phyloP scores from a whole-genome alignment of 2,888 invertebrate species.

The Pediacus dermestoides region DNA sequence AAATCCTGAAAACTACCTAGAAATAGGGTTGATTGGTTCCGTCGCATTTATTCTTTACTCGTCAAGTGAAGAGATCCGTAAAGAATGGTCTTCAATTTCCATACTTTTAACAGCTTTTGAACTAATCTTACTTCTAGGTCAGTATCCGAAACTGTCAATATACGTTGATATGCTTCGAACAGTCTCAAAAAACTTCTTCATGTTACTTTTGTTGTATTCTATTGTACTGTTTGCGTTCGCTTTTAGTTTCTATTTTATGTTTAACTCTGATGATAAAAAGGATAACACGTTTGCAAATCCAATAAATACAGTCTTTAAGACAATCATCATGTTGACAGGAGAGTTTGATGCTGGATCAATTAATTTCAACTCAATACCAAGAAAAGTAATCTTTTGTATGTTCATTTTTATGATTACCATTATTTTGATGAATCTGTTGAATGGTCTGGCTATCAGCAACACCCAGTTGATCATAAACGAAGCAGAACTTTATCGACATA shows the following conservation, averaged over 20 bases:
- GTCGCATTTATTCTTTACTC: constrained; percentile 57
- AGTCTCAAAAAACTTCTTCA: constrained; percentile 75
- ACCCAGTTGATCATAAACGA: constrained; percentile 74
- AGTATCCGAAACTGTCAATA: constrained; percentile 74
- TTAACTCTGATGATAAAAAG: constrained; percentile 54
- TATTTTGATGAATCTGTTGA: constrained; percentile 76
- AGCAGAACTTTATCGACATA: constrained; percentile 74
- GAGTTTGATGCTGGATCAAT: constrained; percentile 79
- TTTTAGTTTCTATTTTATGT: constrained; percentile 75
- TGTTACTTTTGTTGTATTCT: constrained; percentile 75
- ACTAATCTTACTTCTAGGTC: constrained; percentile 72
- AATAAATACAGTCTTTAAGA: constrained; percentile 72
- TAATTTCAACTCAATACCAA: constrained; percentile 65
- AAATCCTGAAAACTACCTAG: constrained; percentile 72
- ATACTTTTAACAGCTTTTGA: constrained; percentile 75
- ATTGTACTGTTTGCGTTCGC: constrained; percentile 79
- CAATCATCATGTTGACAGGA: constrained; percentile 81
- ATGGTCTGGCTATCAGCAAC: constrained; percentile 82
- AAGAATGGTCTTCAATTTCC: constrained; percentile 67
- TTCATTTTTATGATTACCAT: constrained; percentile 82
- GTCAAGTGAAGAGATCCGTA: constrained; percentile 52
- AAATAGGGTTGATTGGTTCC: constrained; percentile 63
- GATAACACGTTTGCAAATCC: constrained; percentile 68
- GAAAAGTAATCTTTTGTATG: constrained; percentile 71
- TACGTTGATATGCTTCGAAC: constrained; percentile 81